phyloP scores from a whole-genome alignment of 2,113 vertebrate species.

The Plestiodon gilberti region DNA sequence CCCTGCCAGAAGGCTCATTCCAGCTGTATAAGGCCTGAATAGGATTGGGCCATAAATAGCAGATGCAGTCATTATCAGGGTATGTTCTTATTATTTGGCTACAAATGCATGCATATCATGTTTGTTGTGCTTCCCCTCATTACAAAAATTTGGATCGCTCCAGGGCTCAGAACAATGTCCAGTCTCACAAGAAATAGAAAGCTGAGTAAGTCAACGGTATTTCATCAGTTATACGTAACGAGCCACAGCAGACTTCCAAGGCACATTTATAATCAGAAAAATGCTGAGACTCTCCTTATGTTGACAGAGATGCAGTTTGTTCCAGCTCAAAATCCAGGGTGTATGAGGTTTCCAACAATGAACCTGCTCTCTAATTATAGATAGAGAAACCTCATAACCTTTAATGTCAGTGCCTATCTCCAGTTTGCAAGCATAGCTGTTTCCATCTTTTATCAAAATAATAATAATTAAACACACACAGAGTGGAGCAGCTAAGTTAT shows the following conservation, averaged over 20 bases:
- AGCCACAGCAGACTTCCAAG: conserved; percentile 63
- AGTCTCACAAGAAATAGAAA: conserved; percentile 44
- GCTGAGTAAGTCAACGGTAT: conserved; percentile 23
- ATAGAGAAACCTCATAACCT: conserved; percentile 49
- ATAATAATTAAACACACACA: background rate
- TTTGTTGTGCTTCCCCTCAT: conserved; percentile 47
- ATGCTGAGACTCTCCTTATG: conserved; percentile 41
- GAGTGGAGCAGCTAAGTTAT: background rate
- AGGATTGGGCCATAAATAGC: background rate
- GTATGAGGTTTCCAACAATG: conserved; percentile 29
- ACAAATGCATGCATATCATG: background rate
- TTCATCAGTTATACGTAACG: conserved; percentile 46
- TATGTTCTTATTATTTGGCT: conserved; percentile 26
- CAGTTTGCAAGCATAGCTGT: background rate
- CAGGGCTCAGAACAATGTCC: conserved; percentile 22
- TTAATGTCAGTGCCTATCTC: background rate
- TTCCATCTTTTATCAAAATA: background rate
- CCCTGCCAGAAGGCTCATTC: too few relatives aligned
- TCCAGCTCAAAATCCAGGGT: conserved; percentile 50
- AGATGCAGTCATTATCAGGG: conserved; percentile 13
- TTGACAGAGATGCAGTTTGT: conserved; percentile 58
- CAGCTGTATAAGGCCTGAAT: background rate
- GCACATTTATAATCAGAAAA: conserved; percentile 69
- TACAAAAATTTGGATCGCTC: conserved; percentile 47
- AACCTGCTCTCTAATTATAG: conserved; percentile 41